Percentiles rank a stretch among this genome's conserved stretches.
These are phyloP conservation scores for Agrochola lota DNA, from an alignment of 2,888 invertebrate species.

Conservation along the genomic window DNA sequence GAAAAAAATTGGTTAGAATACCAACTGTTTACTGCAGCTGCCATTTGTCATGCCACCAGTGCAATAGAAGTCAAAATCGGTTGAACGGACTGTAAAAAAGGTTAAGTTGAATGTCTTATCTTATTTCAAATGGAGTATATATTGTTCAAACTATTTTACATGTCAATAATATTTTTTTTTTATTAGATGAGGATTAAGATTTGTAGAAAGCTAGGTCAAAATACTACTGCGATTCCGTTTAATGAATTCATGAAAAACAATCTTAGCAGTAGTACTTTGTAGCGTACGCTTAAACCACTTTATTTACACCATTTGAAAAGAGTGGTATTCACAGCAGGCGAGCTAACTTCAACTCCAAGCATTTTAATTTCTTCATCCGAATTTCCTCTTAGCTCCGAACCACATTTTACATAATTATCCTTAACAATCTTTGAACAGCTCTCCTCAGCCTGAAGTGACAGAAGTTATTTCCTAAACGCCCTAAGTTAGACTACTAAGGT, in stretches of 20 bases:
- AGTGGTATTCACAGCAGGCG: too few species aligned
- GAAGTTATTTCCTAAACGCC: constrained; percentile 41
- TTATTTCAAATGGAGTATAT: too few species aligned
- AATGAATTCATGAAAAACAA: not conserved
- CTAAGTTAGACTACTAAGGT: constrained; percentile 25
- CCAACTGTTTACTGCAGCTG: too few species aligned
- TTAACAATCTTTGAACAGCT: constrained; percentile 8
- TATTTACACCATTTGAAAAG: not conserved
- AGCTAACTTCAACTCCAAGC: not conserved
- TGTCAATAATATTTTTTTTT: too few species aligned
- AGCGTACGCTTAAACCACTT: not conserved
- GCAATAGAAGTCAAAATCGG: too few species aligned
- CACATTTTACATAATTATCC: not conserved
- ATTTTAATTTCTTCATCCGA: not conserved
- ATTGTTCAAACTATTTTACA: too few species aligned
- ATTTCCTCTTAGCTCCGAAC: not conserved
- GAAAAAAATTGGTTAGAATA: too few species aligned
- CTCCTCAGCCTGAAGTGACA: not conserved
- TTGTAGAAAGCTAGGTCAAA: not conserved
- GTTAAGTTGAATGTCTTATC: too few species aligned
- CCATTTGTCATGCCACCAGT: too few species aligned
- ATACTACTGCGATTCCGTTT: not conserved
- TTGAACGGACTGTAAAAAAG: too few species aligned
- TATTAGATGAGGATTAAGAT: not conserved
- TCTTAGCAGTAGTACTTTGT: not conserved